phyloP scores from a whole-genome alignment of 2,797 vertebrate species.

The Carduelis carduelis region DNA sequence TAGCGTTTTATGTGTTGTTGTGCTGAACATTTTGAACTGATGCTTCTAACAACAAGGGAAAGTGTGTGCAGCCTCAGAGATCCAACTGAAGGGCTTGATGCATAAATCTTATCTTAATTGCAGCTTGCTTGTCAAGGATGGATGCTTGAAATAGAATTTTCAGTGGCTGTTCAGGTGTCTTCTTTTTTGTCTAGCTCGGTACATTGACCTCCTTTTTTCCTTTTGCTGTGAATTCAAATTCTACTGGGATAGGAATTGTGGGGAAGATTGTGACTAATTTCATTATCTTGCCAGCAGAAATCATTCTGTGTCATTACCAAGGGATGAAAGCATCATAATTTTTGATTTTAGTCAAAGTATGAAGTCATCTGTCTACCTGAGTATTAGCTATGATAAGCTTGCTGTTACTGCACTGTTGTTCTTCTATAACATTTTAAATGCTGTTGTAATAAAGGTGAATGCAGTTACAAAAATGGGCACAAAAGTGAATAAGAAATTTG shows the following conservation, averaged over 20 bases:
- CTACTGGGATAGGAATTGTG: background rate
- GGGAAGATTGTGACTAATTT: background rate
- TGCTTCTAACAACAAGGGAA: background rate
- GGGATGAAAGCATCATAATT: background rate
- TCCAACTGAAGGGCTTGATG: background rate
- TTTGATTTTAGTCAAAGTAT: background rate
- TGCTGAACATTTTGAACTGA: slow-evolving; percentile 10
- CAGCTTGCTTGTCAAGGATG: background rate
- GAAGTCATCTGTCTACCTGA: background rate
- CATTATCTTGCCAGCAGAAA: background rate
- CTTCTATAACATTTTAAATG: background rate
- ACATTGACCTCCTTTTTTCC: background rate
- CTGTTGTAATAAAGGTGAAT: background rate
- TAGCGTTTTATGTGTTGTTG: background rate
- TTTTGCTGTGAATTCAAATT: slow-evolving; percentile 1
- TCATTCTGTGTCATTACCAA: background rate
- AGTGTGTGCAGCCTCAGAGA: background rate
- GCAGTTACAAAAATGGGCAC: background rate
- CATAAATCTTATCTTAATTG: slow-evolving; percentile 33
- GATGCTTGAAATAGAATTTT: slow-evolving; percentile 18
- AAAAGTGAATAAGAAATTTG: background rate
- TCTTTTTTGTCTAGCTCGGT: background rate
- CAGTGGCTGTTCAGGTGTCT: background rate
- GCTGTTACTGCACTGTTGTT: background rate
- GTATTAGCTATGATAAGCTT: background rate